phyloP scores from a whole-genome alignment of 2,797 vertebrate species.

The Danio kyathit region DNA sequence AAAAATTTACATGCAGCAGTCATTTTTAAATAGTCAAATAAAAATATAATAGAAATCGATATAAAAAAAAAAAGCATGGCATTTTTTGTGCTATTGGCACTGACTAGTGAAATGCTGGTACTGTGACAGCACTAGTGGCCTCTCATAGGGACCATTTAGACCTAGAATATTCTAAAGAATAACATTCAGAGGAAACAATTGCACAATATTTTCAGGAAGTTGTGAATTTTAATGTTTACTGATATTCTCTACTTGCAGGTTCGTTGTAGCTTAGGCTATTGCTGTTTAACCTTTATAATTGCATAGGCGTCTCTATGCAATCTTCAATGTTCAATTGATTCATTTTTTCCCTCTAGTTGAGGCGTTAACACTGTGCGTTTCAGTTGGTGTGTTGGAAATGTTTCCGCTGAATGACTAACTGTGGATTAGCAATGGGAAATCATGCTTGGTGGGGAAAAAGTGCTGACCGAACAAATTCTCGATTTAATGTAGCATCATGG shows the following conservation, averaged over 20 bases:
- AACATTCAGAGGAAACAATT: not conserved
- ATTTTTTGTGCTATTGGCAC: too few relatives aligned
- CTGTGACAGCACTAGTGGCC: not conserved
- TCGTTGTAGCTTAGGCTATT: not conserved
- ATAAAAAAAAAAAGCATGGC: too few relatives aligned
- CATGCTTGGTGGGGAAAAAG: not conserved
- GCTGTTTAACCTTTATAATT: not conserved
- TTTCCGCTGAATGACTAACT: not conserved
- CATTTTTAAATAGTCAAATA: too few relatives aligned
- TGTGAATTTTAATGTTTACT: constrained; percentile 17
- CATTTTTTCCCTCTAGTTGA: not conserved
- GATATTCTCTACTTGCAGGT: constrained; percentile 1
- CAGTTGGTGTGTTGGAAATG: constrained; percentile 11
- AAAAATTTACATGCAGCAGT: too few relatives aligned
- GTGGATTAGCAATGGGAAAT: not conserved
- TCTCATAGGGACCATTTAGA: not conserved
- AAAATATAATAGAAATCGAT: too few relatives aligned
- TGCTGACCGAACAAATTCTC: not conserved
- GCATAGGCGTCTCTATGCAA: constrained; percentile 1
- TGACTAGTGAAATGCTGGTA: too few relatives aligned
- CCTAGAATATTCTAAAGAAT: not conserved
- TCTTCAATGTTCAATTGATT: constrained; percentile 13
- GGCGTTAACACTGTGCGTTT: constrained; percentile 29
- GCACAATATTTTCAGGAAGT: constrained; percentile 36
- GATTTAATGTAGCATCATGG: constrained; percentile 23